Evolutionary conservation across 1,140 invertebrate species (phyloP), one percentile per base, ranked within the genome.

Genomic region (Melipona quadrifasciata): DNA sequence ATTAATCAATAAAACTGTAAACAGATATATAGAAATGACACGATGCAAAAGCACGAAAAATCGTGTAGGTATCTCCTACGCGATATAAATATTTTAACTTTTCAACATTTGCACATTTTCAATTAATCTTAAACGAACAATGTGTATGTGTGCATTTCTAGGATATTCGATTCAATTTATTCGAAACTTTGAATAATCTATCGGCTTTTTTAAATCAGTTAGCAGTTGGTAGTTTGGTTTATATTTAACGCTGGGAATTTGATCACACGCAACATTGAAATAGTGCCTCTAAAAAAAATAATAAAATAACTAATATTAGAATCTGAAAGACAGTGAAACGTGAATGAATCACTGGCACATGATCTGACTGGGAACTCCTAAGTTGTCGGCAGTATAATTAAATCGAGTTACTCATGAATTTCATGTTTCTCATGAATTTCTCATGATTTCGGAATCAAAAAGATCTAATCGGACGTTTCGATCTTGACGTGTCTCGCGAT

Each of bases 401-500:
- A 39, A 21, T 39, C 47, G 74, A 83, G 39, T 78, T 53, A 71
- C n/a, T 47, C 39, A 8, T 61, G 16, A 21, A 16, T 19, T 19
- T n/a, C 17, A 57, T 57, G 39, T 57, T 64, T 65, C 16, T 65
- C n/a, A 31, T 31, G 27, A 65, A 65, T 70, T 78, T 83, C 74
- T 51, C 81, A 71, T 75, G 74, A 17, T 55, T 58, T 39, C 19
- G 17, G 51, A 61, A 70, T 71, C 65, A 1, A 10, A 47, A 47
- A 17, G 24, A 83, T 83, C 82, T 78, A 78, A 83, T 83, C 82
- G 39, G 61, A 27, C 55, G 39, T n/a, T 27, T 61, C 75, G 19
- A 78, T 79, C 82, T 83, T 27, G 16, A 57, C 31, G 61, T 31
- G 47, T 82, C 73, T 68, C n/a, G 39, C 14, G 47, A 21, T 34